Conservation (phyloP, 2,797 vertebrate species). For the Hypotaenidia philippensis region DNA sequence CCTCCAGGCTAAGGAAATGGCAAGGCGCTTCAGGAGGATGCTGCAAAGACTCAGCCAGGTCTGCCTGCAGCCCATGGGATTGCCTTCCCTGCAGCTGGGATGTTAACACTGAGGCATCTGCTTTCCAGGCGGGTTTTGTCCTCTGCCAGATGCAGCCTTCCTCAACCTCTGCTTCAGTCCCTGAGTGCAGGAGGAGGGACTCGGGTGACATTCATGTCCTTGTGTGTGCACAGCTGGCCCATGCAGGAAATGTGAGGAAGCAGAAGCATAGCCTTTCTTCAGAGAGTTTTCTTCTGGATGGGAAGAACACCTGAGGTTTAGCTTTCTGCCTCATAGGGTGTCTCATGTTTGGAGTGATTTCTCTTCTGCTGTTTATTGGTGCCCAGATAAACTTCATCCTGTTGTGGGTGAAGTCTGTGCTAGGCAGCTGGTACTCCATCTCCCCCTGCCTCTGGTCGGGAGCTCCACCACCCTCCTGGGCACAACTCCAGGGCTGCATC, state of each 20-base stretch:
- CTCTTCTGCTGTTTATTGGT: neutral
- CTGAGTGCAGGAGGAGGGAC: neutral
- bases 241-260: neutral
- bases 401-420: neutral
- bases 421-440: neutral
- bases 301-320: neutral
- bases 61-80: neutral
- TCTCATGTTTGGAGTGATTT: neutral
- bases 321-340: neutral
- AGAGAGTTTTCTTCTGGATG: neutral
- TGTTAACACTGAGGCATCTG: neutral
- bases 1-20: neutral
- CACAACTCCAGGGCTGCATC: neutral
- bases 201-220: neutral
- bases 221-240: neutral
- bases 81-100: neutral
- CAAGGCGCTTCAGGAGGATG: neutral
- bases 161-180: neutral
- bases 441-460: neutral
- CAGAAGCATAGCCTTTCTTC: neutral
- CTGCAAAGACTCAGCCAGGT: neutral
- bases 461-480: neutral
- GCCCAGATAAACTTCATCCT: neutral
- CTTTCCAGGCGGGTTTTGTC: neutral
- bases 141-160: neutral